These are phyloP conservation scores for Egretta garzetta DNA, from an alignment of 2,113 vertebrate species.

Conservation along the genomic window DNA sequence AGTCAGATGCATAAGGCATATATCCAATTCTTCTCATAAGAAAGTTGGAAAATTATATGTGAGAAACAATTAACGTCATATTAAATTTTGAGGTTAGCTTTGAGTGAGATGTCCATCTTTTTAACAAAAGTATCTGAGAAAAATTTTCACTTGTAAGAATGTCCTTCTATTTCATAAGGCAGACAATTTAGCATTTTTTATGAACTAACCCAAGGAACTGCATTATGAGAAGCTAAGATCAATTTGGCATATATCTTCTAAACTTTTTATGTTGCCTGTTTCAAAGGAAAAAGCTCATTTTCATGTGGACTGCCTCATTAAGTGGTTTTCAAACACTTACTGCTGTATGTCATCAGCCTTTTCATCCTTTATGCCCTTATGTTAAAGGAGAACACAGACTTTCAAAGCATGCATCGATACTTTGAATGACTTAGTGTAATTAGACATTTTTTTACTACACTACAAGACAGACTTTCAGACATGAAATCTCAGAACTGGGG, in stretches of 20 bases:
- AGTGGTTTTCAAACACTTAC: background rate
- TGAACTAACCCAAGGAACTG: background rate
- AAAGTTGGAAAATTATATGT: background rate
- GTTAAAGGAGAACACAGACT: background rate
- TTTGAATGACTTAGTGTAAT: background rate
- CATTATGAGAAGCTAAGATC: background rate
- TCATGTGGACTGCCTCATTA: conserved; percentile 21
- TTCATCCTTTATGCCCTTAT: background rate
- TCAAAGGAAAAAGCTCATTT: background rate
- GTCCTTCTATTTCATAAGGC: background rate
- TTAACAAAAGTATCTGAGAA: background rate
- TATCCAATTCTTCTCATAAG: background rate
- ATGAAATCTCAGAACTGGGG: background rate
- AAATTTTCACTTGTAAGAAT: background rate
- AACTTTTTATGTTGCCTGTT: background rate
- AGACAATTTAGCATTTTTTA: background rate
- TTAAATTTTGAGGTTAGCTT: background rate
- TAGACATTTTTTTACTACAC: background rate
- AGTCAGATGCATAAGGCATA: background rate
- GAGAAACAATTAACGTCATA: background rate
- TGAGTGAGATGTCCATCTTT: background rate
- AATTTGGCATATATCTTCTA: background rate
- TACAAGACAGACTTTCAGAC: background rate
- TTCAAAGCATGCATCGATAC: background rate
- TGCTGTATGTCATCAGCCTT: background rate